Base-by-base conservation (phyloP, 1,140 invertebrate species). In the Coelopa frigida region DNA sequence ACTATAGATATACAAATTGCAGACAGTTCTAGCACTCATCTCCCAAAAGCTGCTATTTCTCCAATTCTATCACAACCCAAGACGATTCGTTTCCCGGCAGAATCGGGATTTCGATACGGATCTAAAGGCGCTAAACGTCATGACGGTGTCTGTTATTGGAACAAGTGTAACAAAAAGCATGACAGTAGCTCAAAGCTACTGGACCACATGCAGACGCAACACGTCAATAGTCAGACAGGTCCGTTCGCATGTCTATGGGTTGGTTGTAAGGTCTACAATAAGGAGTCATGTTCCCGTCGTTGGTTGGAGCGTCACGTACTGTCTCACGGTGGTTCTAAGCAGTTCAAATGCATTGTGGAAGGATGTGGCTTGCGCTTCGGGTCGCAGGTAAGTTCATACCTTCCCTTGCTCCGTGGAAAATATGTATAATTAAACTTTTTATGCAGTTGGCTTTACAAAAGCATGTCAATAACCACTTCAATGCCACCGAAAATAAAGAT, bases 241-340 rank as follows among this genome's bases (percentile, higher is more conserved):
- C 87, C 84, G 51, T 94, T 87, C 66, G 81, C 89, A 7, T 97
- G 92, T 65, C 77, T 91, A 15, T 97, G 92, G 92, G 78, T 82
- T 52, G 87, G 87, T 5, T 96, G 93, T 74, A 95, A 95, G 71
- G 93, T 97, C n/a, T 91, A 88, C 66, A 87, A 89, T 51, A 83
- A 86, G 58, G 83, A 83, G 14, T 95, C 92, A 0, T 92, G 87
- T 68, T 95, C 91, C 8, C 76, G 87, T 37, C 81, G 87, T 31
- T 98, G 93, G 93, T 72, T 98, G 27, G 90, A 96, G 61, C 75
- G 92, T 27, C 94, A 97, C 73, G 87, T 95, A 20, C 72, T 94
- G 23, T 85, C 82, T 2, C 92, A 95, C 68, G 89, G 89, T 48
- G 92, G 92, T 22, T 93, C 88, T 62, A 95, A 95, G 68, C 91